Conservation (phyloP, 2,888 invertebrate genomes). For the Phragmatobia fuliginosa region DNA sequence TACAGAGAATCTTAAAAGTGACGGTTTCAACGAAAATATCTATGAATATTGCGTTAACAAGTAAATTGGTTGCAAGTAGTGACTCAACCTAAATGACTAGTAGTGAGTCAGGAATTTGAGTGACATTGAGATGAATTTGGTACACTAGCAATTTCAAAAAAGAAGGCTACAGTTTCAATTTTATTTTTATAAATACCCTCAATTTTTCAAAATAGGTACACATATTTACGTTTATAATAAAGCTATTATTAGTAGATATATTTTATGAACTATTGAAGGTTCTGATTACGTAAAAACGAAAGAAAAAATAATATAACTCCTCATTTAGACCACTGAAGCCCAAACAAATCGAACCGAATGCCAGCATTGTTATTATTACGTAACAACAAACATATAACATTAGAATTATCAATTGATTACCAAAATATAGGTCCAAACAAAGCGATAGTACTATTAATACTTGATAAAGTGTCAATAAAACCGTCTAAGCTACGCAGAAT, state of each 20-base stretch:
- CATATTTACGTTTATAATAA: background rate
- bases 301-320: too few species aligned
- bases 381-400: constrained; percentile 12
- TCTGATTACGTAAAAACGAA: too few species aligned
- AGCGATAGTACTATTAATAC: constrained; percentile 39
- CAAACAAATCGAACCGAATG: too few species aligned
- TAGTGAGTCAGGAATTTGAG: constrained; percentile 40
- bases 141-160: constrained; percentile 30
- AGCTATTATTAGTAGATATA: background rate
- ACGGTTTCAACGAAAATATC: constrained; percentile 35
- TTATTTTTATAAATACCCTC: constrained; percentile 5
- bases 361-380: constrained; percentile 16
- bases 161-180: constrained; percentile 20
- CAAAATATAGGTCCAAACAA: constrained; percentile 22
- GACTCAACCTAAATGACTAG: constrained; percentile 38
- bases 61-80: constrained; percentile 34
- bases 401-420: constrained; percentile 20
- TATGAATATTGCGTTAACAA: constrained; percentile 39
- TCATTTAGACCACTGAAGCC: too few species aligned
- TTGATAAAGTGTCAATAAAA: constrained; percentile 48
- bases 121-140: constrained; percentile 38
- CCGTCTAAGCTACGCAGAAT: constrained; percentile 49
- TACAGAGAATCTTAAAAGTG: constrained; percentile 26
- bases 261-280: background rate
- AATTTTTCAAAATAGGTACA: background rate